Conservation (phyloP, 23 tunicate genomes). For the Halocynthia roretzi region DNA sequence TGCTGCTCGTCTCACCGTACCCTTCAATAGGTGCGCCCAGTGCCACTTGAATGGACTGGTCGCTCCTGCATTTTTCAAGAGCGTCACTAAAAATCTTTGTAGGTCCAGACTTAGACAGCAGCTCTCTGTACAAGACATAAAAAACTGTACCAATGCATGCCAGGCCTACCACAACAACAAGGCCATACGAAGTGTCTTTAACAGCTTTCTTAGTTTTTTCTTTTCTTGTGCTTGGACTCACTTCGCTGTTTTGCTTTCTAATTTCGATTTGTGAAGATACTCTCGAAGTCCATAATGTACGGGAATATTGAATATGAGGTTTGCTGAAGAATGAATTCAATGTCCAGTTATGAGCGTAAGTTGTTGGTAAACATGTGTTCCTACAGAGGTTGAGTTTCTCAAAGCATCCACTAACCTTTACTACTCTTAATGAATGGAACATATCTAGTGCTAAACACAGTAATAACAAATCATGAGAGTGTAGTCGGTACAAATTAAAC, state of each 20-base stretch:
- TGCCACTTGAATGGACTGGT: slow-evolving; percentile 15
- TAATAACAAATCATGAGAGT: too few relatives aligned
- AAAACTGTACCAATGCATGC: slow-evolving; percentile 15
- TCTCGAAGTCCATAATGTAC: too few relatives aligned
- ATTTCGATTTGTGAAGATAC: neutral
- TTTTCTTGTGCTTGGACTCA: slow-evolving; percentile 4
- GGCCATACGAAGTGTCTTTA: slow-evolving; percentile 14
- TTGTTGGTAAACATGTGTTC: too few relatives aligned
- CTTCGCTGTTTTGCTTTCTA: neutral
- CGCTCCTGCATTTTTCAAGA: slow-evolving; percentile 4
- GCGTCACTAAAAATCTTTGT: slow-evolving; percentile 14
- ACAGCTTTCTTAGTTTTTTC: slow-evolving; percentile 15
- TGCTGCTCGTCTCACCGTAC: slow-evolving; percentile 19
- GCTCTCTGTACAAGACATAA: slow-evolving; percentile 14
- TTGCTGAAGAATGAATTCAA: too few relatives aligned
- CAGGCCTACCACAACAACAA: slow-evolving; percentile 12
- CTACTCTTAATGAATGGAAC: too few relatives aligned
- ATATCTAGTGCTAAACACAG: too few relatives aligned
- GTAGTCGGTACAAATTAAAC: too few relatives aligned
- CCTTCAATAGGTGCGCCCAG: slow-evolving; percentile 26
- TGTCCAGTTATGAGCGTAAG: too few relatives aligned
- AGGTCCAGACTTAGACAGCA: slow-evolving; percentile 24
- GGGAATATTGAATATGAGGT: too few relatives aligned
- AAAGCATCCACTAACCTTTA: too few relatives aligned
- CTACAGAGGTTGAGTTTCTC: too few relatives aligned